Base-by-base conservation (phyloP, 2,113 vertebrate species). In the Nannospalax galili region DNA sequence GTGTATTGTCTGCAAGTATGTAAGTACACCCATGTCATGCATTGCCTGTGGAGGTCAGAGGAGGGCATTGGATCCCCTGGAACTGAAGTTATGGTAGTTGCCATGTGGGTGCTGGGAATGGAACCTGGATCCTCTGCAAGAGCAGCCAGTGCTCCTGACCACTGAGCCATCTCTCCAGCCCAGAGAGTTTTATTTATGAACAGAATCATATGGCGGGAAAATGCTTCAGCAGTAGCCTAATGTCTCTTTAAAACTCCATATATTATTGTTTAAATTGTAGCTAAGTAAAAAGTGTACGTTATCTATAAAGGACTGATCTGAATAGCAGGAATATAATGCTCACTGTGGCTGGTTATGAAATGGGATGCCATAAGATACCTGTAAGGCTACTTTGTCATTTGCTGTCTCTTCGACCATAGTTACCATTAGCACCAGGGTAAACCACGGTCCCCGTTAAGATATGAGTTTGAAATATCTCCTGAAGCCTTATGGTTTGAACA, bases 141-240 rank as follows among this genome's bases (percentile, higher is more conserved):
- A n/a, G n/a, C n/a, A n/a, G n/a, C n/a, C n/a, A n/a, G n/a, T n/a
- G n/a, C n/a, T n/a, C n/a, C n/a, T n/a, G n/a, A n/a, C n/a, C n/a
- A n/a, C n/a, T n/a, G n/a, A n/a, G n/a, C n/a, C n/a, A n/a, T n/a
- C n/a, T n/a, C n/a, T n/a, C n/a, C n/a, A n/a, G n/a, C n/a, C n/a
- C n/a, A n/a, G n/a, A n/a, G n/a, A n/a, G 14, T 26, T 91, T 80
- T 80, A n/a, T 72, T 69, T 94, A 37, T 35, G 77, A 82, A 72
- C 30, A 81, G 52, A 88, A 15, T 20, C 72, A 20, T 28, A 45
- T 62, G 15, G 26, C 60, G 67, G 14, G 72, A 92, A 85, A 88
- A 40, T 30, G 24, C 10, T 22, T n/a, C 60, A 22, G 24, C 14
- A 56, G 52, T n/a, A 12, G 69, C 40, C 16, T 79, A 22, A 26